Evolutionary conservation across 53 echinoderm and acorn worm species (phyloP), one percentile per base, ranked within the genome.

Genomic region (Astropecten irregularis): DNA sequence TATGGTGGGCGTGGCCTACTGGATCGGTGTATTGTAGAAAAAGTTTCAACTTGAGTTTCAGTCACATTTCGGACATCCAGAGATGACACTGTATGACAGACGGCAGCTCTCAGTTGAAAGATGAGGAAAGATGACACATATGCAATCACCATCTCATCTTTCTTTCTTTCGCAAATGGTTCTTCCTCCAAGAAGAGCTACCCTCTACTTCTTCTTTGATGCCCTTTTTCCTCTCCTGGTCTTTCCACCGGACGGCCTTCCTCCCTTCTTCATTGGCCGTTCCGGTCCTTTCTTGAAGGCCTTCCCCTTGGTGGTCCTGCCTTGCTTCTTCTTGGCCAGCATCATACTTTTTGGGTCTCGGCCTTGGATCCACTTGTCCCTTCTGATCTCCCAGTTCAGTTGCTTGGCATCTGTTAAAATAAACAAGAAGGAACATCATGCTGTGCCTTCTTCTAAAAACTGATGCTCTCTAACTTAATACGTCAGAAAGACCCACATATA

Each of bases 331-430:
- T 88, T 84, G 21, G 62, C 76, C 16, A 44, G 63, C 71, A 88
- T 93, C 84, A 85, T 88, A 50, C 76, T 90, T 74, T 91, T 89
- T 7, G 81, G 49, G 61, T 96, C 97, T 36, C 73, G 62, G 2
- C 91, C 97, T 77, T 88, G 66, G 40, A 96, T 76, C 97, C 97
- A 96, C 28, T 84, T 83, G 71, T 96, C 94, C 73, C 97, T 77
- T 25, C 88, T 79, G 72, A 90, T 67, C 76, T 96, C 97, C 97
- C 97, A 96, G 18, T 91, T 81, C 16, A 96, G 88, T 86, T 96
- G 97, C 67, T 94, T 96, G 69, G 68, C 52, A 73, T 92, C 97
- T 96, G 89, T 23, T 21, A 11, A 39, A 3, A 42, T 3, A 66
- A 73, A 31, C 56, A 22, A 51, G 46, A 66, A 27, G 9, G 10